Conservation (phyloP, 2,113 vertebrate species). For the Psephotus haematonotus region DNA sequence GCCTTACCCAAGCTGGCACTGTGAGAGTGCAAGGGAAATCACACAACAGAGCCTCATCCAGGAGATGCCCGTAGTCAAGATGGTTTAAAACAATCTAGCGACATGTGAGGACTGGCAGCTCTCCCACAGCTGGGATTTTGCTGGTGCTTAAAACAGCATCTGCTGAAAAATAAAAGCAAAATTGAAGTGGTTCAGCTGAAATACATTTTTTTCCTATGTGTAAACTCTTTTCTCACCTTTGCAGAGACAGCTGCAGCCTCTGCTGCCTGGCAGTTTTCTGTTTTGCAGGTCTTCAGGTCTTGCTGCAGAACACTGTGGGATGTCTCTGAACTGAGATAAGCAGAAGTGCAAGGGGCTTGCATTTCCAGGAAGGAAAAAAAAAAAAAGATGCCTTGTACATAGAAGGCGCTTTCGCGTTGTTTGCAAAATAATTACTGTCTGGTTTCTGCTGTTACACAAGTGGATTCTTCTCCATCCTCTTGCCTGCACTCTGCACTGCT, state of each 20-base stretch:
- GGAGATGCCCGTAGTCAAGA: background rate
- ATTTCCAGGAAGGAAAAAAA: accelerated
- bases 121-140: background rate
- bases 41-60: background rate
- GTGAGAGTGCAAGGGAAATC: background rate
- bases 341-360: background rate
- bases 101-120: background rate
- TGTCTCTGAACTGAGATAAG: background rate
- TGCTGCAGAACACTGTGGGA: background rate
- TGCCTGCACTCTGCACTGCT: background rate
- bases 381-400: background rate
- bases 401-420: background rate
- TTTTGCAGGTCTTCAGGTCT: background rate
- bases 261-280: background rate
- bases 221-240: background rate
- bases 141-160: background rate
- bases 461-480: background rate
- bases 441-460: background rate
- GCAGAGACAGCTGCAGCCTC: background rate
- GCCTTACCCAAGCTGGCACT: background rate
- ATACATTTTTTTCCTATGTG: background rate
- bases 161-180: background rate
- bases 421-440: background rate
- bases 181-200: background rate
- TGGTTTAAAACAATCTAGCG: background rate